Evolutionary conservation across 2,888 invertebrate species (phyloP).

Genomic region (Torymus aiolomorphi): DNA sequence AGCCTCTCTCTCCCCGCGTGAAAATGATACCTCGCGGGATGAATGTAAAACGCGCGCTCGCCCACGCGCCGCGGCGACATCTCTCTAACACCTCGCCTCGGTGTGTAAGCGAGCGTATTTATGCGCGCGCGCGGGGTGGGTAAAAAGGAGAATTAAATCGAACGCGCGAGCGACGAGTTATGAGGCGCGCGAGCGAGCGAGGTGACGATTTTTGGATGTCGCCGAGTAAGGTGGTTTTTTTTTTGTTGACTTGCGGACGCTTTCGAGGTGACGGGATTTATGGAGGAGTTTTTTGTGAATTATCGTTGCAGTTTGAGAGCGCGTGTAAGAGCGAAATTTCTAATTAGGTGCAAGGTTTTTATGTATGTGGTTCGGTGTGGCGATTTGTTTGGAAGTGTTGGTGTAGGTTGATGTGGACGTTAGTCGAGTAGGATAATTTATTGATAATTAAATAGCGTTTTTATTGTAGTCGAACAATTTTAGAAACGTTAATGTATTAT

Average conservation of each 20-base stretch:
- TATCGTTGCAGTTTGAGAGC: conserved; percentile 25
- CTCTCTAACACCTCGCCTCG: conserved; percentile 62
- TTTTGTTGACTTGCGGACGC: too few relatives aligned
- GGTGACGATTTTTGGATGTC: conserved; percentile 48
- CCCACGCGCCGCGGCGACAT: conserved; percentile 69
- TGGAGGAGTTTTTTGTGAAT: conserved; percentile 28
- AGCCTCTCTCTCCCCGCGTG: conserved; percentile 63
- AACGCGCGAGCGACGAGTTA: conserved; percentile 37
- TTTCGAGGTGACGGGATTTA: conserved; percentile 28
- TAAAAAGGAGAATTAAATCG: conserved; percentile 54
- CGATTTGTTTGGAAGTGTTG: too few relatives aligned
- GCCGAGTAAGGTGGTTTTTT: not conserved
- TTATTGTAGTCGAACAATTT: too few relatives aligned
- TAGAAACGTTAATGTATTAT: too few relatives aligned
- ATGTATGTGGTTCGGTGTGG: too few relatives aligned
- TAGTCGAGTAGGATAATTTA: too few relatives aligned
- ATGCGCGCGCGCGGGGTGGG: conserved; percentile 14
- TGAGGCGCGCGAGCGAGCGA: conserved; percentile 47
- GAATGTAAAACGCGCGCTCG: conserved; percentile 73
- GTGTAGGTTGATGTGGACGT: too few relatives aligned
- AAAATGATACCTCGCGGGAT: conserved; percentile 73
- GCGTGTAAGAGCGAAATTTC: not conserved
- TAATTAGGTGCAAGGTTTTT: conserved; percentile 17
- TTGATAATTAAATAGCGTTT: too few relatives aligned
- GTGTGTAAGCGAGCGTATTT: conserved; percentile 61